Evolutionary conservation across 1,140 invertebrate species (phyloP).

Genomic region (Matsumurasca onukii): DNA sequence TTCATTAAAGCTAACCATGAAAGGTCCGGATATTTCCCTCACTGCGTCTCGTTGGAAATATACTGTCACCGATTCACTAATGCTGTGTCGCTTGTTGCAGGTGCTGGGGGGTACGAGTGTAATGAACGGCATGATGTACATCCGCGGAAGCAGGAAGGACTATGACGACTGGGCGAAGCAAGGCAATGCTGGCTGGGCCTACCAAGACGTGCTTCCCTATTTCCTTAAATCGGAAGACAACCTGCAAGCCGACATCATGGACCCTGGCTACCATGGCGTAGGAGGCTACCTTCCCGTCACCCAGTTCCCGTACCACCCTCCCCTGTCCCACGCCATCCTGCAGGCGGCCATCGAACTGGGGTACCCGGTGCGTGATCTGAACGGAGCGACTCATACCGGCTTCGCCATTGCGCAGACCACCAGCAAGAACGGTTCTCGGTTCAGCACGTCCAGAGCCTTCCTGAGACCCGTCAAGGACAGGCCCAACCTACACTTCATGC

Average conservation of each 20-base stretch:
- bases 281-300: constrained; percentile 78
- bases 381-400: constrained; percentile 75
- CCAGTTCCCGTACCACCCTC: constrained; percentile 84
- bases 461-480: constrained; percentile 67
- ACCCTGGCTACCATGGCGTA: constrained; percentile 71
- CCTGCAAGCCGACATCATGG: constrained; percentile 66
- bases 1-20: too few relatives aligned
- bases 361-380: constrained; percentile 80
- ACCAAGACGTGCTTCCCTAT: constrained; percentile 83
- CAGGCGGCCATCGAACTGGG: constrained; percentile 80
- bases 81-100: constrained; percentile 51
- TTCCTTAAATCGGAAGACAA: constrained; percentile 88
- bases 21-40: too few relatives aligned
- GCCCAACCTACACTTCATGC: constrained; percentile 73
- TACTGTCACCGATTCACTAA: too few relatives aligned
- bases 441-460: constrained; percentile 71
- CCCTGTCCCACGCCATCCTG: constrained; percentile 77
- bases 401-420: constrained; percentile 87
- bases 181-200: constrained; percentile 89
- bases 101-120: constrained; percentile 90
- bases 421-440: constrained; percentile 80
- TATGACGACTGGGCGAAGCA: constrained; percentile 87
- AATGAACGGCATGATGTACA: constrained; percentile 97
- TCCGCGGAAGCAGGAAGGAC: constrained; percentile 86
- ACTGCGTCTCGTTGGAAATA: too few relatives aligned